Evolutionary conservation across 2,888 invertebrate genomes (phyloP).

Genomic region (Andrena chrysosceles): DNA sequence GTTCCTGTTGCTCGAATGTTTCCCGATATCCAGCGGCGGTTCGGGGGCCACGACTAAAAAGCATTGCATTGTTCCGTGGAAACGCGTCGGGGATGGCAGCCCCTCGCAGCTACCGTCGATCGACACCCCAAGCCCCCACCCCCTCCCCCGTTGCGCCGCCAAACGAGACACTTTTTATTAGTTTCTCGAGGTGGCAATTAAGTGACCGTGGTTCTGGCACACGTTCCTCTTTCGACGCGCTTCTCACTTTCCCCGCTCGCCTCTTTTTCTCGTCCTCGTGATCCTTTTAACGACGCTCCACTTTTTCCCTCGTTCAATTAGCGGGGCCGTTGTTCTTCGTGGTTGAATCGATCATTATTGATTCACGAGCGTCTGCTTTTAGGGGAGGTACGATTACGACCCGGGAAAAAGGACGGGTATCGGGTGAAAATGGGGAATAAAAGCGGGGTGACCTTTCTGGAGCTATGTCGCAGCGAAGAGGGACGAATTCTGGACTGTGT

Average conservation of each 20-base stretch:
- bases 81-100: constrained; percentile 31
- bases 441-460: neutral
- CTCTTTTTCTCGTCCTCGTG: constrained; percentile 6
- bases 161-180: constrained; percentile 77
- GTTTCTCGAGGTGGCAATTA: constrained; percentile 77
- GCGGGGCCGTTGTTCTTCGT: constrained; percentile 34
- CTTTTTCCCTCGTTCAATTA: constrained; percentile 48
- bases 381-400: constrained; percentile 2
- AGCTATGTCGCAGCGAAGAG: neutral
- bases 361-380: constrained; percentile 26
- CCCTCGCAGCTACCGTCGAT: constrained; percentile 19
- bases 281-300: neutral
- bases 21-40: constrained; percentile 56
- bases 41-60: constrained; percentile 56
- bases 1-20: constrained; percentile 53
- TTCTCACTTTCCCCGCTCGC: constrained; percentile 14
- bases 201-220: constrained; percentile 73
- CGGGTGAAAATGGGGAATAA: neutral
- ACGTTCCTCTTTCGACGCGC: constrained; percentile 47
- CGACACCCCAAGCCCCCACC: constrained; percentile 43
- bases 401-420: neutral
- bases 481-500: no score
- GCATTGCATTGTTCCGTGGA: constrained; percentile 63
- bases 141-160: constrained; percentile 1
- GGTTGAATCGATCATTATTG: constrained; percentile 52